These are phyloP conservation scores for Meleagris gallopavo DNA, from an alignment of 2,113 vertebrate species.

Conservation along the genomic window DNA sequence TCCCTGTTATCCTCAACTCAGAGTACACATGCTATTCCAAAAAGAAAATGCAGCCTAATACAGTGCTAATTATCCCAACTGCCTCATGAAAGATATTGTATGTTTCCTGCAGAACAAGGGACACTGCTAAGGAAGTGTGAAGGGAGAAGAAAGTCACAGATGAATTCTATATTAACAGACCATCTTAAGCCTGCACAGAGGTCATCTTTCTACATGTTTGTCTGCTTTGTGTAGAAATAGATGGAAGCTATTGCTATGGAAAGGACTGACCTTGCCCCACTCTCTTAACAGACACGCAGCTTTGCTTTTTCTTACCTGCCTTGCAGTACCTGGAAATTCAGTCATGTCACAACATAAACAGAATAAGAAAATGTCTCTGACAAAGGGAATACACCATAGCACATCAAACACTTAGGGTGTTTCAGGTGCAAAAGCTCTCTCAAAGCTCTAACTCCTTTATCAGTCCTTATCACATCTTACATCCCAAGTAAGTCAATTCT, in stretches of 20 bases:
- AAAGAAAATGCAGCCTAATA: constrained; percentile 9
- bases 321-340: not conserved
- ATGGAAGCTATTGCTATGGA: not conserved
- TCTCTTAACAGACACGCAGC: not conserved
- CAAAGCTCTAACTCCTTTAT: not conserved
- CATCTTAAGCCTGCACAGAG: not conserved
- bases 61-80: not conserved
- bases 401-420: not conserved
- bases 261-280: not conserved
- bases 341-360: not conserved
- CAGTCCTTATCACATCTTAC: not conserved
- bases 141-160: not conserved
- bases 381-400: not conserved
- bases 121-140: not conserved
- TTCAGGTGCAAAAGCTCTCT: not conserved
- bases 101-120: not conserved
- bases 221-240: not conserved
- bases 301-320: not conserved
- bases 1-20: not conserved
- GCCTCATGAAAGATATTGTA: not conserved
- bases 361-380: not conserved
- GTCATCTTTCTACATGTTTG: not conserved
- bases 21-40: not conserved
- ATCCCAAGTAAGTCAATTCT: not conserved
- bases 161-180: not conserved